Percentiles rank a stretch among this genome's conserved stretches.
These are phyloP conservation scores for Cephus nigrinus DNA, from an alignment of 2,888 invertebrate genomes.

Conservation along the genomic window DNA sequence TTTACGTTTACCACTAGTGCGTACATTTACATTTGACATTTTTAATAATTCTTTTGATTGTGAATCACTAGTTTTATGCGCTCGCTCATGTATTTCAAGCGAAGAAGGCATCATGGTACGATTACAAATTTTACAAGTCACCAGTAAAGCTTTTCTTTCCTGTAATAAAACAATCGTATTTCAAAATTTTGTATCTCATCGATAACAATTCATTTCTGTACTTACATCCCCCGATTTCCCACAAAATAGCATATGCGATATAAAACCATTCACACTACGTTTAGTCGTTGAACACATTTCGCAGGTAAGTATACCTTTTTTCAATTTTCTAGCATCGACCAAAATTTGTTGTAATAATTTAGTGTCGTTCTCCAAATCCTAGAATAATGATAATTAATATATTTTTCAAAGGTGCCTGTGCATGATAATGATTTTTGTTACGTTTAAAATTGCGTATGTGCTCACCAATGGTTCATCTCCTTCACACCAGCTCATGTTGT, in stretches of 20 bases:
- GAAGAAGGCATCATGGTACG: conserved; percentile 71
- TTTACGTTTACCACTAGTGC: conserved; percentile 53
- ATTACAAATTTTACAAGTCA: conserved; percentile 70
- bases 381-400: conserved; percentile 31
- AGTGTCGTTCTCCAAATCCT: conserved; percentile 69
- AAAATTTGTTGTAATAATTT: conserved; percentile 67
- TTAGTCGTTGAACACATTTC: conserved; percentile 67
- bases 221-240: conserved; percentile 70
- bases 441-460: conserved; percentile 16
- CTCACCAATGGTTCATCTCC: conserved; percentile 70
- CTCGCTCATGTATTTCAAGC: conserved; percentile 70
- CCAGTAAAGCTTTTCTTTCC: conserved; percentile 64
- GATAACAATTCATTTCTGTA: conserved; percentile 6
- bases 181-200: not conserved
- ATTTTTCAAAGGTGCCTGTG: not conserved
- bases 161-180: conserved; percentile 23
- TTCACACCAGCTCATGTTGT: conserved; percentile 71
- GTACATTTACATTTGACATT: not conserved
- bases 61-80: conserved; percentile 62
- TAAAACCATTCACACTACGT: conserved; percentile 70
- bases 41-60: conserved; percentile 21
- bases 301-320: conserved; percentile 67
- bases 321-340: conserved; percentile 63
- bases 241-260: conserved; percentile 73
- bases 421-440: not conserved